Percentiles rank a stretch among this genome's conserved stretches.
Evolutionary conservation across 2,797 vertebrate species (phyloP).

Genomic region (Gallinago solitaria): DNA sequence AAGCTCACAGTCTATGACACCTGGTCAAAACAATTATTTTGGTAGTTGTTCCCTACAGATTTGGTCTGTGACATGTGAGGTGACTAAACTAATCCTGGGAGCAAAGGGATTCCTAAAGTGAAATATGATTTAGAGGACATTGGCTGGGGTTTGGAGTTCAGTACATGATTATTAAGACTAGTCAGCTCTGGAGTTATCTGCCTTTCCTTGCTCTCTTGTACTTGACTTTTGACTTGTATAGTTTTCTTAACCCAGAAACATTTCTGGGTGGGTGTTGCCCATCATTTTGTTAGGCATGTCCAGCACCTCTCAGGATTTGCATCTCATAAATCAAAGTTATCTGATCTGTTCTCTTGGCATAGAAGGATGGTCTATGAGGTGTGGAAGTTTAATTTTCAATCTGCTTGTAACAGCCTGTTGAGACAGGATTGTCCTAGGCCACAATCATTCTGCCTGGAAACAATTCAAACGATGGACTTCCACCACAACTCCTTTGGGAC

Average conservation of each 20-base stretch:
- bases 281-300: not conserved
- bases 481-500: not conserved
- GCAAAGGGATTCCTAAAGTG: conserved; percentile 43
- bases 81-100: conserved; percentile 38
- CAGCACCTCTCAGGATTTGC: not conserved
- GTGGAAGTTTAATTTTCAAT: conserved; percentile 6
- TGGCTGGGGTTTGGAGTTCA: conserved; percentile 2
- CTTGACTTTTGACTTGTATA: not conserved
- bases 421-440: not conserved
- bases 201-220: not conserved
- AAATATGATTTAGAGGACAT: conserved; percentile 46
- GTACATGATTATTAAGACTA: not conserved
- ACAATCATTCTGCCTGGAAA: not conserved
- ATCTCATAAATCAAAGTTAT: conserved; percentile 34
- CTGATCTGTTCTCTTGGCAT: conserved; percentile 10
- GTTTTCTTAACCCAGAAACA: not conserved
- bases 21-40: conserved; percentile 70
- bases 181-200: not conserved
- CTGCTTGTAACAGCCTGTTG: not conserved
- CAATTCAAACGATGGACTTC: not conserved
- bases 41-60: not conserved
- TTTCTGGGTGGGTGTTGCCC: not conserved
- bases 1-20: conserved; percentile 43
- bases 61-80: conserved; percentile 23
- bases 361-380: not conserved